Evolutionary conservation across 2,888 invertebrate species (phyloP).

Genomic region (Creontiades dilutus): DNA sequence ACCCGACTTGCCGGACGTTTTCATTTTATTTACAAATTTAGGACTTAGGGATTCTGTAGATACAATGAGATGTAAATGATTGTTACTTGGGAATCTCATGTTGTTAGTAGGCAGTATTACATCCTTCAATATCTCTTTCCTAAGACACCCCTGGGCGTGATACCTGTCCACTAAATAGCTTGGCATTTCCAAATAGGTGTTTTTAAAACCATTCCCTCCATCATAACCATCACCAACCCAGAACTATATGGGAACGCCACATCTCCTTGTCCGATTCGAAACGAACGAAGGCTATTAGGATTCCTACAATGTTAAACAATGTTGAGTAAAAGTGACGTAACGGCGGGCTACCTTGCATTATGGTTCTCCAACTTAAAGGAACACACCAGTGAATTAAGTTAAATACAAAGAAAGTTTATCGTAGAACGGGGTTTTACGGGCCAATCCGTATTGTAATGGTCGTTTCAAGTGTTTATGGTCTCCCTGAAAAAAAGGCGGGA

Average conservation of each 20-base stretch:
- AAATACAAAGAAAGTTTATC: constrained; percentile 23
- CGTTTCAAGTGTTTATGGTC: constrained; percentile 8
- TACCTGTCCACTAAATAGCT: neutral
- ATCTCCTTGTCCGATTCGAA: neutral
- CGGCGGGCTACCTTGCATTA: neutral
- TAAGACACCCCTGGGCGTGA: neutral
- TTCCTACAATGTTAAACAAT: neutral
- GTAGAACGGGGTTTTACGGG: neutral
- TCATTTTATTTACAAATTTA: too few species aligned
- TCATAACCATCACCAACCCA: neutral
- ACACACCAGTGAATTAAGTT: constrained; percentile 21
- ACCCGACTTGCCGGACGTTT: too few species aligned
- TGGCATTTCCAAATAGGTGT: neutral
- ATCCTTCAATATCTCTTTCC: neutral
- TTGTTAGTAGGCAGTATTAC: too few species aligned
- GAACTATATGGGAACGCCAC: constrained; percentile 4
- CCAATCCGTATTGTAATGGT: constrained; percentile 18
- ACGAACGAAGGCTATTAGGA: neutral
- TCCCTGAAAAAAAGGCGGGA: constrained; percentile 43
- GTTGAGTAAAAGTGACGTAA: neutral
- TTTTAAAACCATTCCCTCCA: neutral
- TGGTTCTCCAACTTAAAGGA: neutral
- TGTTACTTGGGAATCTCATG: too few species aligned
- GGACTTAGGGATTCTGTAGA: too few species aligned
- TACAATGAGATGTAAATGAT: too few species aligned